phyloP scores from a whole-genome alignment of 2,888 invertebrate species.

The Acleris holmiana region DNA sequence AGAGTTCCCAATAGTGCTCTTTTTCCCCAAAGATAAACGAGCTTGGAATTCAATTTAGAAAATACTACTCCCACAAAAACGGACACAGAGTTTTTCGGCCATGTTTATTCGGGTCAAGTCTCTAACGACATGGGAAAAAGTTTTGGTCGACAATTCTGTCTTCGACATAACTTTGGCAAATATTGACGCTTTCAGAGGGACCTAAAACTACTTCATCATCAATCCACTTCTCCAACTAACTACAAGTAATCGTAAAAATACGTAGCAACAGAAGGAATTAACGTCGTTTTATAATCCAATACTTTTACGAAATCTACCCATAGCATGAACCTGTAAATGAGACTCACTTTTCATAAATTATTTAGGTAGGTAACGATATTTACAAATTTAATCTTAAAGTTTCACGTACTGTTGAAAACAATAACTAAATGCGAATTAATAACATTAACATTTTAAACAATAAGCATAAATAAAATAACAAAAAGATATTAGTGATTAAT shows the following conservation, averaged over 20 bases:
- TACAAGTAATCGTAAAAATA: slow-evolving; percentile 6
- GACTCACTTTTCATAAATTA: too few species aligned
- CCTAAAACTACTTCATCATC: slow-evolving; percentile 44
- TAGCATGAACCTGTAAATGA: too few species aligned
- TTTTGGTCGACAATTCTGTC: slow-evolving; percentile 61
- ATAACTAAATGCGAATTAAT: too few species aligned
- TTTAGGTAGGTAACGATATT: too few species aligned
- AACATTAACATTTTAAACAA: too few species aligned
- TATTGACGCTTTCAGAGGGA: slow-evolving; percentile 45
- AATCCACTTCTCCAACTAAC: slow-evolving; percentile 18
- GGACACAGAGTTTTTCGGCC: slow-evolving; percentile 63
- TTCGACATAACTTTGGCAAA: slow-evolving; percentile 52
- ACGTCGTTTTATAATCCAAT: too few species aligned
- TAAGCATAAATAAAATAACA: too few species aligned
- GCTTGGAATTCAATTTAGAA: slow-evolving; percentile 66
- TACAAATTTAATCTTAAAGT: too few species aligned
- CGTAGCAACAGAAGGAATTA: slow-evolving; percentile 7
- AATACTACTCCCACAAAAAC: slow-evolving; percentile 59
- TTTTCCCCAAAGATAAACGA: slow-evolving; percentile 49
- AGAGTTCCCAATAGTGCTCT: too few species aligned
- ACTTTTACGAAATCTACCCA: too few species aligned
- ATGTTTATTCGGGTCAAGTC: slow-evolving; percentile 73
- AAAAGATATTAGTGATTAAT: too few species aligned
- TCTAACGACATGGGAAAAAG: slow-evolving; percentile 62
- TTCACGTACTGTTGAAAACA: too few species aligned